Percentiles rank a stretch among this genome's conserved stretches.
Conservation (phyloP, 1,140 invertebrate genomes). For the Microplitis mediator region DNA sequence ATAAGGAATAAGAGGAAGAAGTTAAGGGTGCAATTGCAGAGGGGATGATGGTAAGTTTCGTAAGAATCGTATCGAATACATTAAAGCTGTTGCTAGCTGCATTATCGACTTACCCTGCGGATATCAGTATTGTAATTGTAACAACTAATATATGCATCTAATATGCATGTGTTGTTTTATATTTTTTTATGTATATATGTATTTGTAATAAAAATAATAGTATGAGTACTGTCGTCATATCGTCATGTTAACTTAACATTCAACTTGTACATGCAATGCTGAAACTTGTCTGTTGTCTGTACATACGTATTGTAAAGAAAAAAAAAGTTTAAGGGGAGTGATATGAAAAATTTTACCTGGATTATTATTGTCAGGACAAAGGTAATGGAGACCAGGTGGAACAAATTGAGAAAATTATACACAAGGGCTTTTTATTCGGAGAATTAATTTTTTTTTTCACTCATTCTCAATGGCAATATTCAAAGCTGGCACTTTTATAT, state of each 20-base stretch:
- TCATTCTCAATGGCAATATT: neutral
- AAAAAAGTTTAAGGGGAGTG: neutral
- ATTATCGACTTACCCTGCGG: slow-evolving; percentile 21
- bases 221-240: neutral
- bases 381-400: neutral
- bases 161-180: neutral
- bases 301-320: neutral
- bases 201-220: neutral
- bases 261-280: neutral
- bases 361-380: slow-evolving; percentile 11
- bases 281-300: neutral
- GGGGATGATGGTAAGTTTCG: neutral
- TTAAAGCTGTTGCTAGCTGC: slow-evolving; percentile 29
- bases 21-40: neutral
- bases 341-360: neutral
- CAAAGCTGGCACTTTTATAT: neutral
- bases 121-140: neutral
- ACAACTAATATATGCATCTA: neutral
- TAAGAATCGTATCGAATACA: slow-evolving; percentile 21
- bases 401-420: slow-evolving; percentile 21
- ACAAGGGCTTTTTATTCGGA: neutral
- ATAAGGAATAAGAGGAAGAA: too few species aligned
- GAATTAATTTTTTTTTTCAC: neutral
- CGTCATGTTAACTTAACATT: neutral
- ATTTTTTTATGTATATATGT: neutral